Base-by-base conservation (phyloP, 2,888 invertebrate species). In the Lamproptera curius region DNA sequence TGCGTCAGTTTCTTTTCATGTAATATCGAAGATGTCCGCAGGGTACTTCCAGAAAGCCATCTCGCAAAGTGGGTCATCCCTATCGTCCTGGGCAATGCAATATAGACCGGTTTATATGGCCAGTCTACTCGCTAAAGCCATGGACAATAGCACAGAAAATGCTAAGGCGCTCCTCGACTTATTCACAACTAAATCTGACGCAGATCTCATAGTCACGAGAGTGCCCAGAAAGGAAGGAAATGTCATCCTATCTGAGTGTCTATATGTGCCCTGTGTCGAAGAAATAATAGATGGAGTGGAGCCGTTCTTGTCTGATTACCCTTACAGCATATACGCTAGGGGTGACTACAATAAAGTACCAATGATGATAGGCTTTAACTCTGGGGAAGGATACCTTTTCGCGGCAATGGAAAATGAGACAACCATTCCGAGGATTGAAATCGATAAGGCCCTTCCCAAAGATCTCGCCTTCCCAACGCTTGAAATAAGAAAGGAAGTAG, bases 31-130 rank as follows among this genome's bases (percentile, higher is more conserved):
- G 0, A 77, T 79, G 76, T 75, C 84, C 0, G 76, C 67, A 54
- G 83, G 81, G 0, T 58, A 83, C 0, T 86, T 84, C 42, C 78
- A 83, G 35, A 81, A 70, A 62, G 84, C 74, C 1, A 83, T 86
- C 10, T 54, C 72, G 16, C 77, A 84, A 48, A 84, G 85, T 51
- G 85, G 85, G 1, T 84, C 85, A 0, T 69, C 82, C 0, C 43
- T 80, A 1, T 57, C 67, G 0, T 52, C 74, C 0, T 86, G 83
- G 82, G 69, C 73, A 0, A 57, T 67, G n/a, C 83, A 85, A 49
- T 77, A 62, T 41, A 68, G 67, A 16, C 81, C 83, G 0, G 53
- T 76, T 1, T 72, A 66, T 20, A 58, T 73, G 57, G 79, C 83
- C 0, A 75, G 74, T 52, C 60, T 76, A 9, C 51, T 84, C 1